phyloP scores from a whole-genome alignment of 2,113 vertebrate genomes.

The Cariama cristata region DNA sequence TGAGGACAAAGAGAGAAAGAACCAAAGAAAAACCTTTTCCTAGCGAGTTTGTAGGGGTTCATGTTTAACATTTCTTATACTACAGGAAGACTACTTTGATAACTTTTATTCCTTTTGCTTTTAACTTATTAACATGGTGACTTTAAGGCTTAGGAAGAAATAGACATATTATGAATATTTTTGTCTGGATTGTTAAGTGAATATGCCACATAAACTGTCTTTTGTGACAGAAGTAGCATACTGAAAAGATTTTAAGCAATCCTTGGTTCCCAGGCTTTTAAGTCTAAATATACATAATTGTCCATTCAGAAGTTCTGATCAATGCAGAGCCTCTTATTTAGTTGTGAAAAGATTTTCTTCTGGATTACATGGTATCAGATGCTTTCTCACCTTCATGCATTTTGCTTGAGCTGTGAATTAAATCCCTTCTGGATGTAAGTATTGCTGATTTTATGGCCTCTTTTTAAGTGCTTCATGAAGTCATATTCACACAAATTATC shows the following conservation, averaged over 20 bases:
- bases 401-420: slow-evolving; percentile 39
- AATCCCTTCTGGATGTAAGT: slow-evolving; percentile 4
- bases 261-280: background rate
- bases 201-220: background rate
- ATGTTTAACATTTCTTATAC: background rate
- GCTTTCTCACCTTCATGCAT: background rate
- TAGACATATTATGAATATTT: background rate
- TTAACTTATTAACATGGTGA: background rate
- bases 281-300: background rate
- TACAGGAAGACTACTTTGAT: background rate
- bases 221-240: background rate
- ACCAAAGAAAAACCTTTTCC: background rate
- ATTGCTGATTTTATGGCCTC: background rate
- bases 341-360: background rate
- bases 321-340: background rate
- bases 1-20: background rate
- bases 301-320: background rate
- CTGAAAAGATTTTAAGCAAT: background rate
- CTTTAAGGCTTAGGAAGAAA: background rate
- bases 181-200: background rate
- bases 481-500: slow-evolving; percentile 34
- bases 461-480: slow-evolving; percentile 20
- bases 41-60: rapidly evolving
- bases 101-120: background rate
- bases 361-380: background rate